Conservation (phyloP, 2,797 vertebrate species). For the Sebastes kiyomatsui region DNA sequence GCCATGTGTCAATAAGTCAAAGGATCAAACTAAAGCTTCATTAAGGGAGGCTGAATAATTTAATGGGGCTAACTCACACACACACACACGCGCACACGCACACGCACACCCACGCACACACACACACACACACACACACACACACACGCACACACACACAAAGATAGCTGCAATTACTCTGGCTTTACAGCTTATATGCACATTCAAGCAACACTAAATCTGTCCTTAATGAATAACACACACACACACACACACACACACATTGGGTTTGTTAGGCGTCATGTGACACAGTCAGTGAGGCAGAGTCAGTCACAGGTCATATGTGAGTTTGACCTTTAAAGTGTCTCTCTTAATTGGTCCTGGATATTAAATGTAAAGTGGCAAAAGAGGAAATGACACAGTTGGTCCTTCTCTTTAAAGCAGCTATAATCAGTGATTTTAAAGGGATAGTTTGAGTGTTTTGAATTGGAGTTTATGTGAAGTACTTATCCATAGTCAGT, state of each 20-base stretch:
- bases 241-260: constrained; percentile 5
- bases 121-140: background rate
- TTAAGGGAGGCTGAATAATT: constrained; percentile 59
- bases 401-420: background rate
- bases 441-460: background rate
- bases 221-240: constrained; percentile 15
- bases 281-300: constrained; percentile 4
- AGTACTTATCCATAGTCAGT: too few relatives aligned
- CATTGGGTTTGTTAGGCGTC: constrained; percentile 9
- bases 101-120: background rate
- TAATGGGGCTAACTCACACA: constrained; percentile 1
- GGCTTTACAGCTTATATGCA: background rate
- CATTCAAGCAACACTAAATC: background rate
- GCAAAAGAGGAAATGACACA: background rate
- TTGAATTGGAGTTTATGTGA: accelerated
- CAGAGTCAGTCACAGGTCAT: background rate
- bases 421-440: background rate
- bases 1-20: constrained; percentile 37
- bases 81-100: constrained; percentile 13
- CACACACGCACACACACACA: background rate
- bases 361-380: background rate
- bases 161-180: background rate
- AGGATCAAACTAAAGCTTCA: constrained; percentile 51
- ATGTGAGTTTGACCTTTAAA: background rate
- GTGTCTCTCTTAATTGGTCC: background rate